Evolutionary conservation across 1,140 invertebrate species (phyloP), one percentile per base, ranked within the genome.

Genomic region (Euura lappo): DNA sequence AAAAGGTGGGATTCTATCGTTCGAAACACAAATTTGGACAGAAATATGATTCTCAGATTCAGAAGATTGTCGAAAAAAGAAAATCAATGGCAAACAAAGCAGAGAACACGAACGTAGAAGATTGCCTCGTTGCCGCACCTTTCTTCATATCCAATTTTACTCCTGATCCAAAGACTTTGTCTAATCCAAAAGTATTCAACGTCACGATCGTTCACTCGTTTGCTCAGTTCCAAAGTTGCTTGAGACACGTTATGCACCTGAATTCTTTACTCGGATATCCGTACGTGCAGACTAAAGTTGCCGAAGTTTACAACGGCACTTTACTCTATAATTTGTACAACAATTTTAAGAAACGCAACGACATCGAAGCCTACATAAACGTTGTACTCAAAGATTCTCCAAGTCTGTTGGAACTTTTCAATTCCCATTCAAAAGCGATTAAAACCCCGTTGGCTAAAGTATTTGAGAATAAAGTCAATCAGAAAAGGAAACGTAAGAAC

Each of bases 261-360:
- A 95, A 95, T 87, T 84, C 84, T 1, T 78, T 95, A 43, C 86
- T 94, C n/a, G 81, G 87, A 43, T 85, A 83, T 74, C 91, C 91
- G 0, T 91, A 90, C 77, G 75, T 85, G 71, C 80, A 84, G 78
- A 88, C 88, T 47, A 83, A 85, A 51, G 87, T 92, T 79, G 88
- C 87, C 65, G 88, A 90, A 76, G 87, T 91, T 68, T 94, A 89
- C 75, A 92, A 94, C 86, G 93, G 94, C 1, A 93, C 92, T 6
- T 91, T 94, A 80, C 77, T 93, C 3, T 95, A 95, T 78, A 94
- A 95, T 88, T 84, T 94, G 6, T 91, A 90, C 76, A 80, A 84
- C 68, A 89, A 90, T 77, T 86, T 93, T 68, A 88, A 89, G 71
- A 87, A 84, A 70, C 88, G 91, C 10, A 68, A 77, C 2, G 85